A percentile compares a stretch with the other conserved stretches of the same genome.
Conservation (phyloP, 2,113 vertebrate genomes). For the Pollimyrus isidori region DNA sequence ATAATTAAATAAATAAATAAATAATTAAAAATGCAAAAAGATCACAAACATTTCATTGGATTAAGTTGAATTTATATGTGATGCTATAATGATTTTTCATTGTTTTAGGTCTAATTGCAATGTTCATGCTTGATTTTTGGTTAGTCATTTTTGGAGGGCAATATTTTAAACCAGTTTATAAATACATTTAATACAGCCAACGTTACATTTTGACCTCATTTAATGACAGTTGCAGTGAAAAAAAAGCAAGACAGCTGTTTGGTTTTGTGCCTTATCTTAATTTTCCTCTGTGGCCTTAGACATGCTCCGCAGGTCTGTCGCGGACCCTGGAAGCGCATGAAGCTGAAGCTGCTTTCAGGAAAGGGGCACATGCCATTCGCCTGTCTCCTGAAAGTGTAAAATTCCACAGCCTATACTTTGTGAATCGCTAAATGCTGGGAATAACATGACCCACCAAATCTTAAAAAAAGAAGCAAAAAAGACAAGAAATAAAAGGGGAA, state of each 20-base stretch:
- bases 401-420: neutral
- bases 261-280: neutral
- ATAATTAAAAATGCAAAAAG: neutral
- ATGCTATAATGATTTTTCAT: neutral
- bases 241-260: neutral
- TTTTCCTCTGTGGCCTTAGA: neutral
- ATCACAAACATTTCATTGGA: neutral
- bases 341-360: neutral
- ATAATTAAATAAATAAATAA: neutral
- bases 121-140: neutral
- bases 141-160: neutral
- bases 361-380: neutral
- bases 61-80: neutral
- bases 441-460: conserved; percentile 16
- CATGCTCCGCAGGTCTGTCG: neutral
- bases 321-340: neutral
- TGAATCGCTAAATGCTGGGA: conserved; percentile 9
- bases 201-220: neutral
- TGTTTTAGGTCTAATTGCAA: neutral
- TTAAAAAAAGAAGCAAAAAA: neutral
- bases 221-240: neutral
- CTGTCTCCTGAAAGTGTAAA: neutral
- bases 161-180: neutral
- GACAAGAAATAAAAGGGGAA: conserved; percentile 1
- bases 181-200: neutral